These are phyloP conservation scores for Dendrolimus kikuchii DNA, from an alignment of 1,140 invertebrate genomes.

Conservation along the genomic window DNA sequence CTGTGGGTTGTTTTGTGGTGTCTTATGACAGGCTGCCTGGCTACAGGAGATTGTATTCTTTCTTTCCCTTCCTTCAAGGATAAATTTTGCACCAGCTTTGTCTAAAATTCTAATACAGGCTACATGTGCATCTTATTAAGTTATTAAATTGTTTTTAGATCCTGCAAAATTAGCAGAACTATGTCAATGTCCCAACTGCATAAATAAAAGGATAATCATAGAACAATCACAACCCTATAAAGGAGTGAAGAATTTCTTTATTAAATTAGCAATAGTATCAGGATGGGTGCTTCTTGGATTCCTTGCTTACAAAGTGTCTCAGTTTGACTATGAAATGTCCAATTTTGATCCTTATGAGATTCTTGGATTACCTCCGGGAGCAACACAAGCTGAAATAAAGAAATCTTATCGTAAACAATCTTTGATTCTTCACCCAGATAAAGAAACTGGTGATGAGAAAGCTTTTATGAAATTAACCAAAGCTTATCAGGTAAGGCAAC, in stretches of 20 bases:
- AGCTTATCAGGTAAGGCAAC: conserved; percentile 81
- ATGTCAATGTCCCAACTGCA: conserved; percentile 91
- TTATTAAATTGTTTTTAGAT: conserved; percentile 73
- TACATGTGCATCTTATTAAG: too few species aligned
- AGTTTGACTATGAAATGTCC: conserved; percentile 97
- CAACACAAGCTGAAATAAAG: conserved; percentile 92
- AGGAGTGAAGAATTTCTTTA: conserved; percentile 80
- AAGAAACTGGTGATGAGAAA: conserved; percentile 97
- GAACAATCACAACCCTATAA: conserved; percentile 90
- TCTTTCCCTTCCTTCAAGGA: too few species aligned
- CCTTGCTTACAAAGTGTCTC: conserved; percentile 95
- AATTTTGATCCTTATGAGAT: conserved; percentile 99
- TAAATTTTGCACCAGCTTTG: too few species aligned
- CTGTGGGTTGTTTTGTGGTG: too few species aligned
- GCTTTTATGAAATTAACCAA: conserved; percentile 98
- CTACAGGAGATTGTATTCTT: too few species aligned
- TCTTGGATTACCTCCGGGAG: conserved; percentile 87
- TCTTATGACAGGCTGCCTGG: too few species aligned
- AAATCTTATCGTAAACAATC: conserved; percentile 96
- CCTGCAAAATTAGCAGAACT: conserved; percentile 80
- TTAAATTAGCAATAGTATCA: conserved; percentile 79
- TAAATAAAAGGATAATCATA: conserved; percentile 87
- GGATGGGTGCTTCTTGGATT: conserved; percentile 93
- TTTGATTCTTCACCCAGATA: conserved; percentile 96
- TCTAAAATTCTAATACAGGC: too few species aligned